Evolutionary conservation across 2,888 invertebrate species (phyloP).

Genomic region (Crossocerus cetratus): DNA sequence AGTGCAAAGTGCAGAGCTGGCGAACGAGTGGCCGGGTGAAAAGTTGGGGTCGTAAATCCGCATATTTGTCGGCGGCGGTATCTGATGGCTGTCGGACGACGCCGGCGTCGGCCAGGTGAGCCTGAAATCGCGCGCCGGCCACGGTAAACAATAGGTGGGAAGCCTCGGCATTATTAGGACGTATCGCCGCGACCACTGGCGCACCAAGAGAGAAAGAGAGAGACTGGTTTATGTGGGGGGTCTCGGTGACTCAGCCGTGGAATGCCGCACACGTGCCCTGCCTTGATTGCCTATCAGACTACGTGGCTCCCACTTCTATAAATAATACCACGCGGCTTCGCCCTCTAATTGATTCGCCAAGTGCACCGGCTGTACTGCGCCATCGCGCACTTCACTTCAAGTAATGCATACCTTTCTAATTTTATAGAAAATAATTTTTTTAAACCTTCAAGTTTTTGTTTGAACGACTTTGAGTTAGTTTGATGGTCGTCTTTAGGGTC

Average conservation of each 20-base stretch:
- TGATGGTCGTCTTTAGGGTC: too few relatives aligned
- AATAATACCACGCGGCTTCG: constrained; percentile 54
- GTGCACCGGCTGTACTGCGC: neutral
- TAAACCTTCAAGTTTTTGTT: too few relatives aligned
- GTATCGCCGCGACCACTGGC: constrained; percentile 28
- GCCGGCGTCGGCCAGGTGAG: neutral
- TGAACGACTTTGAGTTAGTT: too few relatives aligned
- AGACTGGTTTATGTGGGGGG: constrained; percentile 49
- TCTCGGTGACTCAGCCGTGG: constrained; percentile 64
- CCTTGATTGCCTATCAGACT: constrained; percentile 70
- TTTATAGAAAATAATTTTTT: too few relatives aligned
- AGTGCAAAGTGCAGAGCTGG: too few relatives aligned
- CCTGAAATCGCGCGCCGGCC: neutral
- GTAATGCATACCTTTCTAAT: too few relatives aligned
- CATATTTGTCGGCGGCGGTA: too few relatives aligned
- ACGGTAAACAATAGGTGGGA: constrained; percentile 47
- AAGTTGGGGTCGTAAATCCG: too few relatives aligned
- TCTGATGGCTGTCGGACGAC: too few relatives aligned
- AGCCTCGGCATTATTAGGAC: constrained; percentile 46
- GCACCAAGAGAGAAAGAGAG: constrained; percentile 16
- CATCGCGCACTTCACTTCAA: too few relatives aligned
- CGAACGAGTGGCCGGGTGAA: too few relatives aligned
- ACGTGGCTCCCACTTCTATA: constrained; percentile 54
- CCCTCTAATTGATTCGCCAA: constrained; percentile 1
- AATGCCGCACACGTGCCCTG: constrained; percentile 66